phyloP scores from a whole-genome alignment of 2,113 vertebrate genomes.

The Trogon surrucura region DNA sequence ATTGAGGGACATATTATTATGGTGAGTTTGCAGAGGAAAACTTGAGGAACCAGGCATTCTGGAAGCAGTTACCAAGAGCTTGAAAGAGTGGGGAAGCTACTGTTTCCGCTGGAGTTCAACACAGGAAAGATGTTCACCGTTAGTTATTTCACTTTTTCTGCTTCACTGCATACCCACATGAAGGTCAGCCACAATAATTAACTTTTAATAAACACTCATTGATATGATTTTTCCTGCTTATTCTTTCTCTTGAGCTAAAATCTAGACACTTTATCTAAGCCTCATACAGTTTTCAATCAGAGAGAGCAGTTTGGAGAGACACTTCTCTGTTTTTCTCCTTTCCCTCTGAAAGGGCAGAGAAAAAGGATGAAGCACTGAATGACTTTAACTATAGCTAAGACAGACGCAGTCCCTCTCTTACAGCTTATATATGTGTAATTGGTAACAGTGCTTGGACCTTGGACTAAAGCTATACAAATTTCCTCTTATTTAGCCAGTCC shows the following conservation, averaged over 20 bases:
- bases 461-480: constrained; percentile 48
- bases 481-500: constrained; percentile 40
- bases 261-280: background rate
- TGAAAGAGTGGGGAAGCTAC: background rate
- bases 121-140: background rate
- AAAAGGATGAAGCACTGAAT: background rate
- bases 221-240: background rate
- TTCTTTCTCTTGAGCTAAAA: background rate
- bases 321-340: background rate
- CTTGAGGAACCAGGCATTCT: background rate
- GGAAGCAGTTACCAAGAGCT: background rate
- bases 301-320: background rate
- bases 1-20: background rate
- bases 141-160: background rate
- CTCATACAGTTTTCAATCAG: background rate
- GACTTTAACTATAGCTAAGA: background rate
- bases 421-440: constrained; percentile 30
- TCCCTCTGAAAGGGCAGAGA: background rate
- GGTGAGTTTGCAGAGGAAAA: background rate
- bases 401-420: background rate
- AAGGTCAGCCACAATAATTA: background rate
- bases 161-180: background rate
- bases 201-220: background rate
- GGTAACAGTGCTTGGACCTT: constrained; percentile 35
- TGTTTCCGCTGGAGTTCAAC: background rate